Evolutionary conservation across 2,888 invertebrate species (phyloP).

Genomic region (Eumacrocentrus americanus): DNA sequence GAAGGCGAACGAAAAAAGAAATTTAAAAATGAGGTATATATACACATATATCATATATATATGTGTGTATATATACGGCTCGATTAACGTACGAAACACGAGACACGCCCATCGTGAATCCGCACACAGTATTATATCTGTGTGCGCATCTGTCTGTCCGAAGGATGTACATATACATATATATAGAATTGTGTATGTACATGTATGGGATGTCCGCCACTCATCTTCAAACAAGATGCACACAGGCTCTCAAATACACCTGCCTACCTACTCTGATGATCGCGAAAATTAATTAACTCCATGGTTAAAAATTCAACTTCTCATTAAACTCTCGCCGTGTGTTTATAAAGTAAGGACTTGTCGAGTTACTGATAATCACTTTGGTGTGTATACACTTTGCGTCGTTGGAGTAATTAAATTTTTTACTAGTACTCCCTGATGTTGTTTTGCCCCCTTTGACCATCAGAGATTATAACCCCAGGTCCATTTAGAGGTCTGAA

Average conservation of each 20-base stretch:
- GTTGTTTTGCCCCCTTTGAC: not conserved
- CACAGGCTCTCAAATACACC: conserved; percentile 25
- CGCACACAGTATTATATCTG: conserved; percentile 18
- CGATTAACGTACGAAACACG: conserved; percentile 34
- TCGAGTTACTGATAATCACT: conserved; percentile 19
- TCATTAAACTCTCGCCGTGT: conserved; percentile 27
- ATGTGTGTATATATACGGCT: conserved; percentile 10
- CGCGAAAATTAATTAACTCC: conserved; percentile 30
- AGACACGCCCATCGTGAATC: conserved; percentile 34
- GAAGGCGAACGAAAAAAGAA: not conserved
- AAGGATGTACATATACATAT: not conserved
- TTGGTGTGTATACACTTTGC: conserved; percentile 3
- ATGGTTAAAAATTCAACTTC: conserved; percentile 27
- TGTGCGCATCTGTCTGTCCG: conserved; percentile 27
- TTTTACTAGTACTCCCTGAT: not conserved
- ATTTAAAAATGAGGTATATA: conserved; percentile 10
- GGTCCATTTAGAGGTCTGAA: too few species aligned
- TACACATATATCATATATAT: conserved; percentile 1
- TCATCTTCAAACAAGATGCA: conserved; percentile 32
- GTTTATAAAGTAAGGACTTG: conserved; percentile 17
- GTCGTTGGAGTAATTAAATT: not conserved
- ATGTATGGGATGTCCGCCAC: conserved; percentile 21
- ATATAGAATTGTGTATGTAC: not conserved
- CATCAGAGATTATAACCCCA: not conserved
- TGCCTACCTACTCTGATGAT: conserved; percentile 20